A percentile compares a stretch with the other conserved stretches of the same genome.
Evolutionary conservation across 2,113 vertebrate species (phyloP).

Genomic region (Anser cygnoides): DNA sequence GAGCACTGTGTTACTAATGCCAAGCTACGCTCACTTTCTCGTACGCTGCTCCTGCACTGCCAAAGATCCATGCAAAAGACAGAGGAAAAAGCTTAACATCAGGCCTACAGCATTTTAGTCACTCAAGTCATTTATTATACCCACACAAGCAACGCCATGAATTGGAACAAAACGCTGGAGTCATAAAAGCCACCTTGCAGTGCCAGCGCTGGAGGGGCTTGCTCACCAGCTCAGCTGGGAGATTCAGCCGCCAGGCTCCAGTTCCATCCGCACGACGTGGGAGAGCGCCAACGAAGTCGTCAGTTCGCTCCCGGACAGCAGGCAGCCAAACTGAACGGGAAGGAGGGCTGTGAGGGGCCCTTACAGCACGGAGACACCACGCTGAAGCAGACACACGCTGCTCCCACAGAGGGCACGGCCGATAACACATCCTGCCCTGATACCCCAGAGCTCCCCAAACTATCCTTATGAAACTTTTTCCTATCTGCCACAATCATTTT

Average conservation of each 20-base stretch:
- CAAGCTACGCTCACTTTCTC: accelerated
- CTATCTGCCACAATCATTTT: not conserved
- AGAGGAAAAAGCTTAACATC: not conserved
- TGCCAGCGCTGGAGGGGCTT: too few species aligned
- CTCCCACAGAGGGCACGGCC: not conserved
- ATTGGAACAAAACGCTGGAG: not conserved
- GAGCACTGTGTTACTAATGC: not conserved
- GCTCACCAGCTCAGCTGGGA: not conserved
- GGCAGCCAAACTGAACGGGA: accelerated
- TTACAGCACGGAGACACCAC: accelerated
- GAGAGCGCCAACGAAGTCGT: not conserved
- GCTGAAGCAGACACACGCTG: accelerated
- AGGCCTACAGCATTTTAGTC: not conserved
- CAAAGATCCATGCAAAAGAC: not conserved
- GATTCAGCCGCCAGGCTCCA: not conserved
- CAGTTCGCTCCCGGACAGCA: accelerated
- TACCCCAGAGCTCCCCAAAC: not conserved
- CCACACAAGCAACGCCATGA: not conserved
- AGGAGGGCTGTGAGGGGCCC: not conserved
- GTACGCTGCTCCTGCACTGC: not conserved
- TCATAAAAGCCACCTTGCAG: not conserved
- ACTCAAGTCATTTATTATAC: not conserved
- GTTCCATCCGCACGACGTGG: accelerated
- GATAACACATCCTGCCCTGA: too few species aligned
- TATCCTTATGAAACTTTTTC: not conserved